Percentiles rank a stretch among this genome's conserved stretches.
phyloP scores from a whole-genome alignment of 2,797 vertebrate species.

The Bufotes viridis region DNA sequence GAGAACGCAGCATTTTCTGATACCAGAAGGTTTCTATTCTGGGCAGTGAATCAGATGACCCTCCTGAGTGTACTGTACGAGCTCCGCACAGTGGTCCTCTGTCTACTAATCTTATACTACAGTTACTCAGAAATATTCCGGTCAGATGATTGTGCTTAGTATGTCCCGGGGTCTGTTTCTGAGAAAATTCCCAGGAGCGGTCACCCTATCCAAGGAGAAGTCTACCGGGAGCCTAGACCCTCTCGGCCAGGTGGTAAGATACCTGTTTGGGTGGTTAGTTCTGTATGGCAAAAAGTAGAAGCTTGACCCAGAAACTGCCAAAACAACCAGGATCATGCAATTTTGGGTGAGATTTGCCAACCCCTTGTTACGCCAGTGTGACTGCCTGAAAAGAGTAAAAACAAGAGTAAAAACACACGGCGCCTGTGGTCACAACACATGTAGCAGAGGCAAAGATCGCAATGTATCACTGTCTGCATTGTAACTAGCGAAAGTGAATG shows the following conservation, averaged over 20 bases:
- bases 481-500: too few relatives aligned
- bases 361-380: too few relatives aligned
- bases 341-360: too few relatives aligned
- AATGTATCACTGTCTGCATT: too few relatives aligned
- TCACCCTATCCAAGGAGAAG: not conserved
- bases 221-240: not conserved
- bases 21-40: not conserved
- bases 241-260: not conserved
- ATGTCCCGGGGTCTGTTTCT: not conserved
- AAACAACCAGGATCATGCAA: too few relatives aligned
- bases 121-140: not conserved
- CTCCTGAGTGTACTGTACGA: not conserved
- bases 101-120: not conserved
- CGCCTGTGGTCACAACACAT: too few relatives aligned
- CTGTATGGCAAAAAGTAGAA: not conserved
- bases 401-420: too few relatives aligned
- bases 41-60: not conserved
- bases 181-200: not conserved
- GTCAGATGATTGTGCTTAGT: conserved; percentile 5
- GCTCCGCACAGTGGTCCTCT: not conserved
- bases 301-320: too few relatives aligned
- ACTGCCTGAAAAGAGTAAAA: too few relatives aligned
- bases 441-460: too few relatives aligned
- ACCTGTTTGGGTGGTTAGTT: not conserved
- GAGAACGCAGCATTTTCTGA: not conserved